Evolutionary conservation across 1,140 invertebrate species (phyloP).

Genomic region (Megathymus violae): DNA sequence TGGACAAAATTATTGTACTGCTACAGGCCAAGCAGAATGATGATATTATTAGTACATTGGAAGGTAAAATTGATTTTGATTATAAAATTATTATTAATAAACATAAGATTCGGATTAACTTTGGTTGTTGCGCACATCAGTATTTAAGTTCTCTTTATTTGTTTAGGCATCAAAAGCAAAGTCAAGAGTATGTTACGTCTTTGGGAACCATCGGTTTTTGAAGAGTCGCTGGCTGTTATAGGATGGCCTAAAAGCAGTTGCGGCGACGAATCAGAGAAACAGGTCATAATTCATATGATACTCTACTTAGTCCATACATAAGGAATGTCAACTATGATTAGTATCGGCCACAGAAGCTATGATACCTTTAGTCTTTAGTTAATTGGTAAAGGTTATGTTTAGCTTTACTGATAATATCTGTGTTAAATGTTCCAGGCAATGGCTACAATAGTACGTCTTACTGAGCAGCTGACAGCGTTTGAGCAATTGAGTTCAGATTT

Average conservation of each 20-base stretch:
- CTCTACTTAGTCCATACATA: too few relatives aligned
- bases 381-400: too few relatives aligned
- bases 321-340: too few relatives aligned
- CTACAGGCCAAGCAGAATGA: constrained; percentile 56
- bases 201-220: constrained; percentile 93
- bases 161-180: constrained; percentile 74
- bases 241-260: constrained; percentile 85
- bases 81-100: too few relatives aligned
- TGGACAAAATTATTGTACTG: constrained; percentile 79
- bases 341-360: too few relatives aligned
- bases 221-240: constrained; percentile 92
- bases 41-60: constrained; percentile 43
- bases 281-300: constrained; percentile 51
- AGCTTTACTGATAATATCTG: too few relatives aligned
- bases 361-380: too few relatives aligned
- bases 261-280: constrained; percentile 48
- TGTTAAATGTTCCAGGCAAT: constrained; percentile 82
- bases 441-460: constrained; percentile 90
- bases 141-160: constrained; percentile 13
- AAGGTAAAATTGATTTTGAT: constrained; percentile 45
- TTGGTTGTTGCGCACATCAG: not conserved
- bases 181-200: constrained; percentile 90
- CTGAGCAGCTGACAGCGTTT: constrained; percentile 88
- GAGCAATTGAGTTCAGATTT: constrained; percentile 88
- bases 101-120: too few relatives aligned